Percentiles rank a stretch among this genome's conserved stretches.
Evolutionary conservation across 2,113 vertebrate genomes (phyloP).

Genomic region (Melierax canorus): DNA sequence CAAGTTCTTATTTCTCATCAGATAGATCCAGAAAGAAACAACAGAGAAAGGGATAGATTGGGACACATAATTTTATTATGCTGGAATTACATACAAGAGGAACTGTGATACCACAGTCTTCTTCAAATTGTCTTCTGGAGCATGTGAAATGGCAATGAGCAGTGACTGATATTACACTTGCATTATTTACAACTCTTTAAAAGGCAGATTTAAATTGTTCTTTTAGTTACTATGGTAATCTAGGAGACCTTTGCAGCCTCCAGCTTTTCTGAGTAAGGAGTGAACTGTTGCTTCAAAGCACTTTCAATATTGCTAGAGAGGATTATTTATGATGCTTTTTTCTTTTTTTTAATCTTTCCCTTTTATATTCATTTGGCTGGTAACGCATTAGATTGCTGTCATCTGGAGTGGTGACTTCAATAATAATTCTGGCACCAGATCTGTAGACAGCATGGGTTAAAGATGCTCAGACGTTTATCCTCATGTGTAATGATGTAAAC

Average conservation of each 20-base stretch:
- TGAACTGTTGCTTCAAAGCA: conserved; percentile 46
- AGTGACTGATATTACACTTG: not conserved
- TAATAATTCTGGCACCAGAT: not conserved
- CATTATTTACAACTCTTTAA: conserved; percentile 57
- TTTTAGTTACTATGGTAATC: conserved; percentile 66
- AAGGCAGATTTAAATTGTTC: conserved; percentile 52
- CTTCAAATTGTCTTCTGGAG: not conserved
- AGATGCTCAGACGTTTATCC: not conserved
- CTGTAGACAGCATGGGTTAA: not conserved
- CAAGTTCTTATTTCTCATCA: not conserved
- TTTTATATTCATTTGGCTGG: not conserved
- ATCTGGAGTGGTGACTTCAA: not conserved
- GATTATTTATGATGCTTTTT: not conserved
- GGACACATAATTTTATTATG: not conserved
- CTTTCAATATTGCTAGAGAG: conserved; percentile 29
- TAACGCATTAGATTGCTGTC: not conserved
- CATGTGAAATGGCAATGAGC: conserved; percentile 1
- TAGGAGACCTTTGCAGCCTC: conserved; percentile 45
- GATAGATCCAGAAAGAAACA: not conserved
- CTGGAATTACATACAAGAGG: not conserved
- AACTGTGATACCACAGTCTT: not conserved
- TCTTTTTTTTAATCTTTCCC: not conserved
- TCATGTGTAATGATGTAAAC: not conserved
- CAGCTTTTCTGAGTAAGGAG: conserved; percentile 43
- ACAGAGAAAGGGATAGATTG: not conserved